Evolutionary conservation across 2,888 invertebrate genomes (phyloP), one percentile per base, ranked within the genome.

Genomic region (Scaeva pyrastri): DNA sequence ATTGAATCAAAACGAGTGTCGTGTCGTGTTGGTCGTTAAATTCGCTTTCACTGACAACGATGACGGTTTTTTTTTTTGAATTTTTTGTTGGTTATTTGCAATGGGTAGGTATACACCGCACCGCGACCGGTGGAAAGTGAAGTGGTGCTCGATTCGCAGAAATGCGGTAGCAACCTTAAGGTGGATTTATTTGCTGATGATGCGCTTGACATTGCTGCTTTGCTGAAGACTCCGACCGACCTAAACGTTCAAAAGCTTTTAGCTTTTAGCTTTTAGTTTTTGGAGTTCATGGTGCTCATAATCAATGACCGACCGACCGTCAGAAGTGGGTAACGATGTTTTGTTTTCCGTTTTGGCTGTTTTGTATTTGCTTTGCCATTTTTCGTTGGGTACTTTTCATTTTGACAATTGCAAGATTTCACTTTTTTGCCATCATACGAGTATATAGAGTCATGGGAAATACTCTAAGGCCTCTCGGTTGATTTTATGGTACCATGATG

Each of bases 351-450:
- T 70, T 71, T 75, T 11, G 64, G 23, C 19, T 71, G 56, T 71
- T 71, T 56, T 68, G 39, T 26, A 8, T 68, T 50, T 36, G 41
- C n/a, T n/a, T n/a, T n/a, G n/a, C n/a, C n/a, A n/a, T n/a, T n/a
- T n/a, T n/a, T n/a, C n/a, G n/a, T n/a, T n/a, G n/a, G n/a, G n/a
- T 45, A 12, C n/a, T 56, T 58, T 64, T 58, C 14, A 2, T 68
- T 66, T 73, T 55, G 62, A 74, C 58, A 78, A 78, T 58, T 73
- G 81, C 58, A 81, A 71, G 82, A 86, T 86, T 86, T 82, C 86
- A 86, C 82, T 85, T 85, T 70, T 85, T 56, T 68, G 45, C 62
- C 48, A 48, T 39, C 5, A 31, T 0, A 52, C 26, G 58, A 75
- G 8, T 72, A n/a, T n/a, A n/a, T n/a, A n/a, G n/a, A n/a, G 79